Evolutionary conservation across 1,140 invertebrate genomes (phyloP).

Genomic region (Calosoma granatense): DNA sequence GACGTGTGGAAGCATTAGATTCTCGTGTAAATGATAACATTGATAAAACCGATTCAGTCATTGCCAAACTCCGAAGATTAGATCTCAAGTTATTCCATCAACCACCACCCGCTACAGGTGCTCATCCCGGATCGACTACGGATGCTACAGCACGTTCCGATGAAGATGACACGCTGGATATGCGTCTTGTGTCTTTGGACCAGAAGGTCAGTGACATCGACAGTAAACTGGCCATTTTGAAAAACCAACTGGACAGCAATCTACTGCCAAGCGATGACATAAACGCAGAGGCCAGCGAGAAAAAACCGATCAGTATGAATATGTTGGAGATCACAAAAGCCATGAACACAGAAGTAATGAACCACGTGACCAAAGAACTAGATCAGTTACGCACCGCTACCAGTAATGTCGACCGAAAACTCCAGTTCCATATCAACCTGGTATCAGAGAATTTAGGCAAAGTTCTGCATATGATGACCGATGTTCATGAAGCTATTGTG

Average conservation of each 20-base stretch:
- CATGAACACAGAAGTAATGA: slow-evolving; percentile 63
- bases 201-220: slow-evolving; percentile 74
- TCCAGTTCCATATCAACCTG: slow-evolving; percentile 74
- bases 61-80: slow-evolving; percentile 58
- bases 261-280: slow-evolving; percentile 68
- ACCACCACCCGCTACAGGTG: slow-evolving; percentile 23
- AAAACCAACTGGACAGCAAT: slow-evolving; percentile 72
- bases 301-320: slow-evolving; percentile 70
- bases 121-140: slow-evolving; percentile 22
- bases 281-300: slow-evolving; percentile 74
- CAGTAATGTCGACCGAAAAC: slow-evolving; percentile 66
- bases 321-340: slow-evolving; percentile 68
- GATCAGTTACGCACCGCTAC: slow-evolving; percentile 62
- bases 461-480: slow-evolving; percentile 62
- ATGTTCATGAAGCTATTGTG: slow-evolving; percentile 69
- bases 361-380: slow-evolving; percentile 62
- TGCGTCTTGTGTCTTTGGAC: slow-evolving; percentile 56
- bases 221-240: slow-evolving; percentile 61
- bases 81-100: slow-evolving; percentile 60
- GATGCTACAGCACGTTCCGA: slow-evolving; percentile 12
- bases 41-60: slow-evolving; percentile 70
- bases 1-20: slow-evolving; percentile 68
- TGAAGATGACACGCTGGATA: slow-evolving; percentile 40
- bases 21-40: slow-evolving; percentile 71
- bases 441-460: slow-evolving; percentile 70